Base-by-base conservation (phyloP, 2,113 vertebrate species). In the Indri indri region DNA sequence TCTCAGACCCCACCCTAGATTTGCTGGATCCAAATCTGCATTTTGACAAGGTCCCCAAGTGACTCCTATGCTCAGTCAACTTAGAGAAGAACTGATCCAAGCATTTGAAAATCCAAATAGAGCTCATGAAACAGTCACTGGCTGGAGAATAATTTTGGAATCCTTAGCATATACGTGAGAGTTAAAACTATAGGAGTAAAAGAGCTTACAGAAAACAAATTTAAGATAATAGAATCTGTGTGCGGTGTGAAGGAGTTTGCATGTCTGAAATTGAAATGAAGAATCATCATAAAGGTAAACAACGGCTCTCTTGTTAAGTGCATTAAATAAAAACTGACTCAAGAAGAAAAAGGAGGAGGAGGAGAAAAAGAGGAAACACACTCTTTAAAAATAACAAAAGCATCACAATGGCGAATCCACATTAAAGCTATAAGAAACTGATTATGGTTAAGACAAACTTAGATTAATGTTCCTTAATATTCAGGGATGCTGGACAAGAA, bases 311-410 rank as follows among this genome's bases (percentile, higher is more conserved):
- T 80, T 13, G 32, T 20, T 83, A 93, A 91, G 34, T 25, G 25
- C 16, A 22, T 59, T 50, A 80, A 82, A 65, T 73, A 91, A 97
- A 96, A 80, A 83, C 73, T 37, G 40, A 94, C 90, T 54, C 76
- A 59, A 50, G 18, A 76, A 85, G 70, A 94, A 76, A 88, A 65
- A 8, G 10, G 47, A 71, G 57, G 65, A 71, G 13, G 17, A 77
- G 47, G 45, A 50, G 47, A 90, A 37, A 73, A 83, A 40, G 80
- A 37, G 50, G 5, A 61, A 89, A 52, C 10, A 42, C 65, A 88
- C 47, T 22, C 71, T 85, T 47, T n/a, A 65, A 91, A 89, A 92
- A 71, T 73, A 63, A 79, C n/a, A 11, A 54, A 95, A 94, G 27
- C 79, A 14, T 45, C 74, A 47, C 17, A 61, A 37, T 3, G 17